Evolutionary conservation across 2,797 vertebrate species (phyloP), one percentile per base, ranked within the genome.

Genomic region (Amblyopsis hoosieri): DNA sequence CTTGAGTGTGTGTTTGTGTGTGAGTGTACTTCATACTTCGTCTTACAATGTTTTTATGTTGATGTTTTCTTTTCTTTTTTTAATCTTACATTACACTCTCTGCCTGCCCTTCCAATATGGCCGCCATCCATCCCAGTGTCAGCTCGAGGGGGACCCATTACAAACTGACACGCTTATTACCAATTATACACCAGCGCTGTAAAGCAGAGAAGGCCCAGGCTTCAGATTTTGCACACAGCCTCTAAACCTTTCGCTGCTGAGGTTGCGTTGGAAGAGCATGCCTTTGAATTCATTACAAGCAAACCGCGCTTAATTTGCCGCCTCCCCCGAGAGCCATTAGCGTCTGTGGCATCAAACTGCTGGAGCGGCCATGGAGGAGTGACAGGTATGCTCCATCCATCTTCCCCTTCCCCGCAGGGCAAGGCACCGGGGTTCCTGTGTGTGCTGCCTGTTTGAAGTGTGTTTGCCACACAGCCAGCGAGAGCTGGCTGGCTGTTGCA

Each of bases 201-300:
- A 72, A 64, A 67, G 55, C 59, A 7, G 13, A 8, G 62, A 56
- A 37, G 60, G 51, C 23, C 14, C 42, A 11, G 49, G 47, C 23
- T 29, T 29, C 23, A 29, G 23, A 29, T 29, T 29, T 29, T 29
- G 23, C 4, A 6, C 45, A 48, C 59, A 64, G 63, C 73, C 72
- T 76, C 63, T 54, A 68, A 76, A 69, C 58, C 60, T 4, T 55
- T 64, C 76, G 63, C 71, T 49, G 66, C 56, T 68, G 54, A 69
- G 54, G 67, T 60, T 66, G 68, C 74, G 65, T 76, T 72, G 65
- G 33, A 69, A 84, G 79, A 64, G 72, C 85, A 84, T 85, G 91
- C 91, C 90, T 93, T 94, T 94, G 92, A 95, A 96, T 95, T 95
- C 92, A 95, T 95, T 94, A 94, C 86, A 89, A 94, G 87, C 90